phyloP scores from a whole-genome alignment of 2,113 vertebrate species.

The Irena cyanogastra region DNA sequence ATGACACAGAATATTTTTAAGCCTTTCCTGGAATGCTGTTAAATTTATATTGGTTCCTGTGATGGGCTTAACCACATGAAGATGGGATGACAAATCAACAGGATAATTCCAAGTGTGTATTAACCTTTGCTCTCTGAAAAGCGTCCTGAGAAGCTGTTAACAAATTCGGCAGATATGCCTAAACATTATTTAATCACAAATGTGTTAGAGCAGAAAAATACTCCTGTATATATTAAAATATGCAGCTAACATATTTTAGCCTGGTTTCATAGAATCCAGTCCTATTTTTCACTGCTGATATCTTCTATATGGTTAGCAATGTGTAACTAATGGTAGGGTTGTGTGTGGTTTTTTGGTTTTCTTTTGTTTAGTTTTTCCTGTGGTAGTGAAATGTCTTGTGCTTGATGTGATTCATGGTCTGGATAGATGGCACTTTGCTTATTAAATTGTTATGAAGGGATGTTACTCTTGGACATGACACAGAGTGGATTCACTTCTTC shows the following conservation, averaged over 20 bases:
- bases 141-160: neutral
- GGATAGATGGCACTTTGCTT: neutral
- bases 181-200: neutral
- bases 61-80: neutral
- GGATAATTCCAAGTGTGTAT: neutral
- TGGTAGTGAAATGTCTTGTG: neutral
- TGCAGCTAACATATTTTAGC: neutral
- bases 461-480: accelerated
- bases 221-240: neutral
- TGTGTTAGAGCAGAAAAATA: neutral
- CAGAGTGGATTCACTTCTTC: neutral
- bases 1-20: neutral
- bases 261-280: neutral
- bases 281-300: neutral
- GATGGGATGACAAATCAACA: neutral
- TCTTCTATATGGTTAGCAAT: neutral
- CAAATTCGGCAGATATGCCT: neutral
- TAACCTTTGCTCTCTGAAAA: neutral
- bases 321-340: neutral
- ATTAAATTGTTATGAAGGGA: neutral
- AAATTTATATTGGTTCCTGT: neutral
- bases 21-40: neutral
- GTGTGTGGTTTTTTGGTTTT: neutral
- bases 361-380: neutral
- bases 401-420: neutral